Evolutionary conservation across 2,888 invertebrate genomes (phyloP).

Genomic region (Agonum fuliginosum): DNA sequence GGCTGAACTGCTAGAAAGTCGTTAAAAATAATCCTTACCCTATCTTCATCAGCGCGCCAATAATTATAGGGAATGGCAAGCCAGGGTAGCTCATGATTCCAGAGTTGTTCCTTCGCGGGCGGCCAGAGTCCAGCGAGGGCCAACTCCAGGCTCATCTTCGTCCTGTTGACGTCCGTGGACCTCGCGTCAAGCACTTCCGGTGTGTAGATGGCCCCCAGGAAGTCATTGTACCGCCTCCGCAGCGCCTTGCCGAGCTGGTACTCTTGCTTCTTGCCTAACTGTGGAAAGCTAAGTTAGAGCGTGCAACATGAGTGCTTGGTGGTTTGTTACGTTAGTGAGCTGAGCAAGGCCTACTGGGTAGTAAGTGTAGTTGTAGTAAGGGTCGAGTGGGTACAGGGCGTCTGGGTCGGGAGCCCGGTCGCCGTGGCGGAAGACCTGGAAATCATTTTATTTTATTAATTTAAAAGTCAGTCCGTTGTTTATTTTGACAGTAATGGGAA

Average conservation of each 20-base stretch:
- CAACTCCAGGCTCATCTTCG: conserved; percentile 82
- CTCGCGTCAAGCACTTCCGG: conserved; percentile 75
- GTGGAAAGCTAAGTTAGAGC: background rate
- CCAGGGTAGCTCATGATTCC: conserved; percentile 72
- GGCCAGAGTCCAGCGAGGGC: conserved; percentile 82
- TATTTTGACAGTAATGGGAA: too few relatives aligned
- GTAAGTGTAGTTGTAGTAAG: conserved; percentile 71
- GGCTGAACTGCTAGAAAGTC: too few relatives aligned
- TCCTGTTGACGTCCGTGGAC: conserved; percentile 81
- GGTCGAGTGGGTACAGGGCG: conserved; percentile 71
- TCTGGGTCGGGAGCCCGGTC: conserved; percentile 67
- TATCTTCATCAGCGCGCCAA: conserved; percentile 64
- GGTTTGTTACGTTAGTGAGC: conserved; percentile 73
- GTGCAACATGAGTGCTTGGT: background rate
- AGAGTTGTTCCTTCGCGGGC: conserved; percentile 75
- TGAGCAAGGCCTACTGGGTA: conserved; percentile 77
- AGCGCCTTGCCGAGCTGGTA: conserved; percentile 79
- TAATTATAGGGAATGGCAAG: conserved; percentile 68
- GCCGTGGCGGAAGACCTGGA: conserved; percentile 74
- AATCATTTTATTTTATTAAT: too few relatives aligned
- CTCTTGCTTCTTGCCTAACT: conserved; percentile 76
- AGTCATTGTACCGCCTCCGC: conserved; percentile 77
- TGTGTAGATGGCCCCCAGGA: conserved; percentile 76
- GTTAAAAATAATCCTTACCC: too few relatives aligned
- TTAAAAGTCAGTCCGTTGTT: too few relatives aligned